Evolutionary conservation across 2,113 vertebrate species (phyloP).

Genomic region (Naja naja): DNA sequence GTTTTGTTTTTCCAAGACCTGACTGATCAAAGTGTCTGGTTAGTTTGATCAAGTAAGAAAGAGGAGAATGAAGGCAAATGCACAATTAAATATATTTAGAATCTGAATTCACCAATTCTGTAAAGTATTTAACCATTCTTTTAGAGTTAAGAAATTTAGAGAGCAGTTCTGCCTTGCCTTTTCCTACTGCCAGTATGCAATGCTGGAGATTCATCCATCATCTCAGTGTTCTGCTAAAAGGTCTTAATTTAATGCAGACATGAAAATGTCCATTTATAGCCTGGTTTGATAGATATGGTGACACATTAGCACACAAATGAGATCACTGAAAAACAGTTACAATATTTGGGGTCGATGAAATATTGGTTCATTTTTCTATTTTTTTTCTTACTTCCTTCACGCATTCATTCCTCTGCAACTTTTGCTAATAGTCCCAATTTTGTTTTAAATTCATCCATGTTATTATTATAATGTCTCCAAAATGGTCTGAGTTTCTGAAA

Average conservation of each 20-base stretch:
- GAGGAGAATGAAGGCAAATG: neutral
- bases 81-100: neutral
- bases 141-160: neutral
- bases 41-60: neutral
- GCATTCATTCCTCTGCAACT: neutral
- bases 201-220: neutral
- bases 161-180: neutral
- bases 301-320: neutral
- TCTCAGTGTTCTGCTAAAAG: neutral
- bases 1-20: neutral
- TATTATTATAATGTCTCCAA: neutral
- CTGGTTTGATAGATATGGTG: neutral
- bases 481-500: neutral
- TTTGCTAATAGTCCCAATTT: neutral
- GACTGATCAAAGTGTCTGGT: neutral
- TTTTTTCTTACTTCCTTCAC: neutral
- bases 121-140: neutral
- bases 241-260: neutral
- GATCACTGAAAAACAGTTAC: neutral
- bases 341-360: neutral
- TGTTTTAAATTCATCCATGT: neutral
- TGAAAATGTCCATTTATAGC: neutral
- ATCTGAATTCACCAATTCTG: neutral
- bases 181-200: neutral
- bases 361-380: neutral